phyloP scores from a whole-genome alignment of 2,113 vertebrate species.

The Gorilla gorilla region DNA sequence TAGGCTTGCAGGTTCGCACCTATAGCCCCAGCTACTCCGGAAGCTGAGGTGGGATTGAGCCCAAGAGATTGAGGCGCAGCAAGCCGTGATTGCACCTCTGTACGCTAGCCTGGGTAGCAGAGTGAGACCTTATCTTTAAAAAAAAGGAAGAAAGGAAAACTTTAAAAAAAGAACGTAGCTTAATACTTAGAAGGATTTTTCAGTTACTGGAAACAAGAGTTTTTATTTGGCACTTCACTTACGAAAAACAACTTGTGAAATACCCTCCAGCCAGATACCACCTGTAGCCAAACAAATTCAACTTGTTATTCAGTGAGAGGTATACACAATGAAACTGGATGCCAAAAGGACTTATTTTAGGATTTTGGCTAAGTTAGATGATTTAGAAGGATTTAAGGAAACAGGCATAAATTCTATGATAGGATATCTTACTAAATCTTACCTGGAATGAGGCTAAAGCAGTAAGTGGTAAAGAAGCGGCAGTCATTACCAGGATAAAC shows the following conservation, averaged over 20 bases:
- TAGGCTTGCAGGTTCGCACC: too few relatives aligned
- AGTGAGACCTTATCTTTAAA: too few relatives aligned
- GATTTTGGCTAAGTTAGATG: neutral
- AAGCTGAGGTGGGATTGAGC: too few relatives aligned
- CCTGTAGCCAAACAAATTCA: neutral
- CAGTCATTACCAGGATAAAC: neutral
- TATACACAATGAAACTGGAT: neutral
- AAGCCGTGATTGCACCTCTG: too few relatives aligned
- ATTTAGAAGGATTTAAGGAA: slow-evolving; percentile 4
- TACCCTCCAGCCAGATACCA: neutral
- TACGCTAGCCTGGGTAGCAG: too few relatives aligned
- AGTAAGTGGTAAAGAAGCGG: neutral
- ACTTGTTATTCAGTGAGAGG: neutral
- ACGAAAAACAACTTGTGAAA: neutral
- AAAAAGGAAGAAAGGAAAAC: too few relatives aligned
- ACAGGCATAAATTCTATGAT: neutral
- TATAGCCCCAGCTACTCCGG: too few relatives aligned
- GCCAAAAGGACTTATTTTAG: neutral
- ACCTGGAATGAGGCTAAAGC: neutral
- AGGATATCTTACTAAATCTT: neutral
- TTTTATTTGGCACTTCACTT: neutral
- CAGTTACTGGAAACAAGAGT: neutral
- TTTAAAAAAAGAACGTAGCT: neutral
- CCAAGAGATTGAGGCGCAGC: too few relatives aligned
- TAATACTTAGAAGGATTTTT: neutral